phyloP scores from a whole-genome alignment of 2,113 vertebrate genomes.

The Sula dactylatra region DNA sequence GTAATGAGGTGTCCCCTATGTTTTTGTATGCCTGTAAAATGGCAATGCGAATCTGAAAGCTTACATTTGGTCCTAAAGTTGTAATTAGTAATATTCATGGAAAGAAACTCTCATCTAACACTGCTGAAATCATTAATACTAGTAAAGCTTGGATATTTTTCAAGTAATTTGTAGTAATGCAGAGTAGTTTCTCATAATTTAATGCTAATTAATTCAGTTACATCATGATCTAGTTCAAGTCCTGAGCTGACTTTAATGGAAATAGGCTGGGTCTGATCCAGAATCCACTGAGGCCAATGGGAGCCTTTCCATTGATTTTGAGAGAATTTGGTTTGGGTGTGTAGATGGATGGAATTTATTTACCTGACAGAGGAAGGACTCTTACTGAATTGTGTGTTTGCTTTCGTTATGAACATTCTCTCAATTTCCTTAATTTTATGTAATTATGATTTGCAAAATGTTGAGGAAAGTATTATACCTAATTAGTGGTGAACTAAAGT shows the following conservation, averaged over 20 bases:
- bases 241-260: constrained; percentile 34
- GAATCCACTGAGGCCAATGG: background rate
- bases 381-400: background rate
- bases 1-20: background rate
- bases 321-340: background rate
- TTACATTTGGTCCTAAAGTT: background rate
- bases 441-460: constrained; percentile 51
- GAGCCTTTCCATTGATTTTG: constrained; percentile 13
- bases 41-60: background rate
- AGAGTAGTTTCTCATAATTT: constrained; percentile 68
- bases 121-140: constrained; percentile 9
- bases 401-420: constrained; percentile 13
- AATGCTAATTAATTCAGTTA: constrained; percentile 72
- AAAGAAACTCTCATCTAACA: background rate
- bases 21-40: background rate
- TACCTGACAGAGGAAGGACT: background rate
- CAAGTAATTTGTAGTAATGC: constrained; percentile 67
- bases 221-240: constrained; percentile 40
- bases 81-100: background rate
- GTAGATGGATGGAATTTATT: constrained; percentile 4
- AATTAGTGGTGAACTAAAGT: constrained; percentile 59
- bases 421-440: constrained; percentile 57
- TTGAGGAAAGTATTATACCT: constrained; percentile 31
- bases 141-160: constrained; percentile 37
- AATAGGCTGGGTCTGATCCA: constrained; percentile 25